Conservation (phyloP, 2,113 vertebrate genomes). For the Dunckerocampus dactyliophorus region DNA sequence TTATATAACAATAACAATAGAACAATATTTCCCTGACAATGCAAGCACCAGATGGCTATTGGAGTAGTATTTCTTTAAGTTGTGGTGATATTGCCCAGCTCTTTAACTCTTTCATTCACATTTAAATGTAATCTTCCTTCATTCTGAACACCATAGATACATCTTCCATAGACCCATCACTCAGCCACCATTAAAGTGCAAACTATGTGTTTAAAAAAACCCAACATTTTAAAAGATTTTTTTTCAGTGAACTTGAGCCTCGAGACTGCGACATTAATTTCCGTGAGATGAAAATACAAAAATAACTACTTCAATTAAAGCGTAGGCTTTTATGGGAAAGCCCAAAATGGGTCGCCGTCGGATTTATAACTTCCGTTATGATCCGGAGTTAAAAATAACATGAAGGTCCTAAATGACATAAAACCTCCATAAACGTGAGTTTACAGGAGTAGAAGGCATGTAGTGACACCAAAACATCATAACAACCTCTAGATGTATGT, state of each 20-base stretch:
- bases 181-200: not conserved
- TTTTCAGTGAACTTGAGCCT: not conserved
- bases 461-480: too few species aligned
- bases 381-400: not conserved
- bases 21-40: too few species aligned
- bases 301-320: not conserved
- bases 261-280: not conserved
- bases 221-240: too few species aligned
- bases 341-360: not conserved
- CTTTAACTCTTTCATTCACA: constrained; percentile 22
- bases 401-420: not conserved
- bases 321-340: not conserved
- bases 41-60: too few species aligned
- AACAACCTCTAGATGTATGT: too few species aligned
- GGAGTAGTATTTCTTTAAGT: not conserved
- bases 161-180: constrained; percentile 11
- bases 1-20: too few species aligned
- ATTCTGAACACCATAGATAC: constrained; percentile 26
- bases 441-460: too few species aligned
- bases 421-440: too few species aligned
- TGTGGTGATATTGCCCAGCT: constrained; percentile 41
- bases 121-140: constrained; percentile 4
- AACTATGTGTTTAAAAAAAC: too few species aligned
- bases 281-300: not conserved
- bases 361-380: not conserved